Base-by-base conservation (phyloP, 30 jellyfish, hydroid and myxozoan genomes). In the Cassiopea xamachana region DNA sequence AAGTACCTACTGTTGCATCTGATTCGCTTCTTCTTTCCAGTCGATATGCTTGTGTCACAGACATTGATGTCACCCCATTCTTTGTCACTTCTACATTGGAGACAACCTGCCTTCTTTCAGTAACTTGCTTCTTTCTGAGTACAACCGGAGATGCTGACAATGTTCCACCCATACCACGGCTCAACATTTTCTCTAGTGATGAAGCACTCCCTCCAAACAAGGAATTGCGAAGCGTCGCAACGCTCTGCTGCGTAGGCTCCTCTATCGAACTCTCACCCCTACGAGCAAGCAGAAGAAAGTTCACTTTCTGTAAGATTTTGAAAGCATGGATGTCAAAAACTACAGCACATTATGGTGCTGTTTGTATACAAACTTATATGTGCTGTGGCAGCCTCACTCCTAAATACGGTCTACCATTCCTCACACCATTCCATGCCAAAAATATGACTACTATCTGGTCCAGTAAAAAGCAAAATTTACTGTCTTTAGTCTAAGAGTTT, bases 81-180 rank as follows among this genome's bases (percentile, higher is more conserved):
- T 76, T 61, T 17, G 83, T 48, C 1, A 86, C 80, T 62, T 86
- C 93, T 2, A 79, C 84, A 39, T 81, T 55, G 46, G 93, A 86
- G 80, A 86, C 75, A 14, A 86, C 88, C 59, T 86, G 93, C 83
- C 93, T 60, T 76, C 93, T 60, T 60, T 86, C 93, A 15, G 81
- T 64, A 82, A 79, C 79, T 46, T 62, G 87, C 16, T 72, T 85
- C 44, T 59, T 86, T 18, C 93, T 73, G 74, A 86, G 51, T 61
- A 68, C 51, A 59, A 86, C 93, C 2, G 88, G 83, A 58, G 78
- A 51, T 39, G 80, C 72, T 0, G 82, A 58, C 43, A 86, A 85
- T 39, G 87, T 72, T 1, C 93, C 93, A 68, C 93, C 93, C 93
- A 86, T 86, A 1, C 93, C 93, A 19, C 93, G 62, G 46, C 81